A percentile compares a stretch with the other conserved stretches of the same genome.
phyloP scores from a whole-genome alignment of 2,888 invertebrate genomes.

The Torymus aiolomorphi region DNA sequence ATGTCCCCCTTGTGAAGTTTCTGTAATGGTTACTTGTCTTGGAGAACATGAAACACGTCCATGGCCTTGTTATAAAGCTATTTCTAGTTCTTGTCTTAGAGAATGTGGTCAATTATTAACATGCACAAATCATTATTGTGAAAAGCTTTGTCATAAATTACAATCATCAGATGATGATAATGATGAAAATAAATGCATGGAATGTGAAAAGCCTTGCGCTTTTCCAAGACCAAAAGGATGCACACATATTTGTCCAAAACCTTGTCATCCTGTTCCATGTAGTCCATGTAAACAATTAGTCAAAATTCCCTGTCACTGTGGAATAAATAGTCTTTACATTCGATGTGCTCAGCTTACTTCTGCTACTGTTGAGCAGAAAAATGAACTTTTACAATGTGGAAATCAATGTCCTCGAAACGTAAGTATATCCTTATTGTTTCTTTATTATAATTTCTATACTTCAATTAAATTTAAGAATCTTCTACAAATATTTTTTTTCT shows the following conservation, averaged over 20 bases:
- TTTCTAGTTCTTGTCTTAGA: constrained; percentile 86
- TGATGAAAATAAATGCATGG: constrained; percentile 75
- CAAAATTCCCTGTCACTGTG: constrained; percentile 88
- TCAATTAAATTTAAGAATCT: no score
- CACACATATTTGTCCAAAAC: constrained; percentile 83
- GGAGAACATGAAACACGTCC: constrained; percentile 83
- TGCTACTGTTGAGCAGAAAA: constrained; percentile 75
- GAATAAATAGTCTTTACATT: constrained; percentile 84
- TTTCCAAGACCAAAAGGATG: constrained; percentile 84
- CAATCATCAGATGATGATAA: constrained; percentile 70
- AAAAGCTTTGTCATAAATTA: constrained; percentile 83
- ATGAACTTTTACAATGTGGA: constrained; percentile 80
- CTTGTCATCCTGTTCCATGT: constrained; percentile 86
- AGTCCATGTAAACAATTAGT: constrained; percentile 84
- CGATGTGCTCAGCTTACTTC: constrained; percentile 83
- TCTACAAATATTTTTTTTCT: constrained; percentile 21
- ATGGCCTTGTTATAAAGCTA: constrained; percentile 84
- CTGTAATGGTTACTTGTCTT: constrained; percentile 84
- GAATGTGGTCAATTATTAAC: constrained; percentile 83
- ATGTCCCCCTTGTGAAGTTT: constrained; percentile 85
- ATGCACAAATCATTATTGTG: constrained; percentile 89
- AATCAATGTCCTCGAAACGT: constrained; percentile 91
- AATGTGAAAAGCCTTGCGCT: constrained; percentile 80
- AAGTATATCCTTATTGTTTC: constrained; percentile 65
- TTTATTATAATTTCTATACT: constrained; percentile 9